Conservation (phyloP, 2,113 vertebrate species). For the Mandrillus leucophaeus region DNA sequence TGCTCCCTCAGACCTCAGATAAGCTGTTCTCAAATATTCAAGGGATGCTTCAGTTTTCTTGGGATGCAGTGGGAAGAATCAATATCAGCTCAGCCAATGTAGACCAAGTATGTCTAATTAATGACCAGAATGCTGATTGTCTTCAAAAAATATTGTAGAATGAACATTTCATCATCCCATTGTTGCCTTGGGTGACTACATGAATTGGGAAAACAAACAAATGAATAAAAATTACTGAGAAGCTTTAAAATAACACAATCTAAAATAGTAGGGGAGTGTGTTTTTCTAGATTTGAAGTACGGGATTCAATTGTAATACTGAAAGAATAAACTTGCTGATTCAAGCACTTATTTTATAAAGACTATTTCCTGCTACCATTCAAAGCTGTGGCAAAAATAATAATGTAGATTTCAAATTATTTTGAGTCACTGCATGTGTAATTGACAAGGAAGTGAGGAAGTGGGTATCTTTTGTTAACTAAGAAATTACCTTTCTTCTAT, state of each 20-base stretch:
- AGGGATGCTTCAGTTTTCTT: background rate
- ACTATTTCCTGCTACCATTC: constrained; percentile 72
- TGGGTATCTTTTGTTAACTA: constrained; percentile 75
- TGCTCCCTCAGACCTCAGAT: background rate
- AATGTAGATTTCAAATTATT: constrained; percentile 83
- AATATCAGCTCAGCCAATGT: background rate
- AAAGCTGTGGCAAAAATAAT: constrained; percentile 78
- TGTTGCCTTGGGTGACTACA: constrained; percentile 19
- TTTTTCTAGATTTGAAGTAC: constrained; percentile 61
- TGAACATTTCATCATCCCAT: constrained; percentile 5
- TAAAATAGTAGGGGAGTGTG: background rate
- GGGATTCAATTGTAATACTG: constrained; percentile 74
- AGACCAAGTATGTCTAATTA: background rate
- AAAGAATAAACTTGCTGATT: constrained; percentile 78
- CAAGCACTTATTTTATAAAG: constrained; percentile 72
- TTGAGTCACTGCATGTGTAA: constrained; percentile 52
- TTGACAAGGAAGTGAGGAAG: constrained; percentile 58
- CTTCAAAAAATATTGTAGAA: background rate
- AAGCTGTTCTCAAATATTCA: background rate
- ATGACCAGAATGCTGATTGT: background rate
- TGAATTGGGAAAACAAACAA: constrained; percentile 63
- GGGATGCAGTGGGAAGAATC: background rate
- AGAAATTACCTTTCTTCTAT: constrained; percentile 74
- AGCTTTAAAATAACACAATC: constrained; percentile 73
- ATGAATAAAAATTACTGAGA: constrained; percentile 56